These are phyloP conservation scores for Metellina segmentata DNA, from an alignment of 2,888 invertebrate genomes.

Conservation along the genomic window DNA sequence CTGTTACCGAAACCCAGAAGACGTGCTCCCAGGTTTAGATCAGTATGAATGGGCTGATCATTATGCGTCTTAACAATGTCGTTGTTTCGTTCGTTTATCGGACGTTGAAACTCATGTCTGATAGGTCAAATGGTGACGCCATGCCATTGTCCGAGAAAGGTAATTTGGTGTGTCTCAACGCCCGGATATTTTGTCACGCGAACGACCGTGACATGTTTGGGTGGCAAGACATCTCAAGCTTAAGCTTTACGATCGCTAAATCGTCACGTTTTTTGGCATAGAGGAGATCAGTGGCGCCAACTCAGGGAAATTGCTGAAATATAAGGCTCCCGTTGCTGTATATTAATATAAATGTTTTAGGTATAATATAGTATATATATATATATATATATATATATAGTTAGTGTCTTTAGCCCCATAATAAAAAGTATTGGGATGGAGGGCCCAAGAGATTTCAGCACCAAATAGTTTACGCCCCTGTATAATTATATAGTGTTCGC, in stretches of 20 bases:
- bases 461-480: too few species aligned
- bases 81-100: constrained; percentile 39
- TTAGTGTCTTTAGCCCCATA: too few species aligned
- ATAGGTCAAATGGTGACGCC: constrained; percentile 40
- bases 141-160: constrained; percentile 44
- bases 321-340: too few species aligned
- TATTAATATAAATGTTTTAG: too few species aligned
- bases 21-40: background rate
- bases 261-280: constrained; percentile 7
- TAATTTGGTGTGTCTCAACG: constrained; percentile 19
- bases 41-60: background rate
- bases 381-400: too few species aligned
- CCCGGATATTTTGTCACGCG: constrained; percentile 49
- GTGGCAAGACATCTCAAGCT: constrained; percentile 8
- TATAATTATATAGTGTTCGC: too few species aligned
- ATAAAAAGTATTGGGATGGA: too few species aligned
- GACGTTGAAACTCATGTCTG: constrained; percentile 32
- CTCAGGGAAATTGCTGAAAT: too few species aligned
- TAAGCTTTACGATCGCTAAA: constrained; percentile 33
- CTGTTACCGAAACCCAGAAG: background rate
- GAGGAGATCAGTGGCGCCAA: too few species aligned
- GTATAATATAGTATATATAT: too few species aligned
- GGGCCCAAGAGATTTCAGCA: too few species aligned
- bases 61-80: constrained; percentile 18
- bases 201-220: constrained; percentile 38